A percentile compares a stretch with the other conserved stretches of the same genome.
phyloP scores from a whole-genome alignment of 2,888 invertebrate genomes.

The Aethes cnicana region DNA sequence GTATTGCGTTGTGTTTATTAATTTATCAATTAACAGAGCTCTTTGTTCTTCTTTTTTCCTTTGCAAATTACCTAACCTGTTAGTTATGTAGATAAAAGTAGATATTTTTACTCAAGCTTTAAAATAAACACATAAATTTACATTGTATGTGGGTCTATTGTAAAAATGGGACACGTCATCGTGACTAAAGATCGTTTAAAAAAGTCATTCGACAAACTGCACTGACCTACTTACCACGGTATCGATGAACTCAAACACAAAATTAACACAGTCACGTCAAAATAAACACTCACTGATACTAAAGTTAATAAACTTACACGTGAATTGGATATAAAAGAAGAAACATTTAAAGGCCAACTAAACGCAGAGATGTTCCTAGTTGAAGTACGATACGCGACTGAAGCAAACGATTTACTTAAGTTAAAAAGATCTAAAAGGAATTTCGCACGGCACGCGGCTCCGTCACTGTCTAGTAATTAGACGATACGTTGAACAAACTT shows the following conservation, averaged over 20 bases:
- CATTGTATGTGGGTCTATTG: too few relatives aligned
- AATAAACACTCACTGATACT: constrained; percentile 17
- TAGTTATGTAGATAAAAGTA: background rate
- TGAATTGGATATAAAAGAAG: constrained; percentile 1
- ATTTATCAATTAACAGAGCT: too few relatives aligned
- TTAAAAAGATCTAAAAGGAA: constrained; percentile 67
- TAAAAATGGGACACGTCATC: too few relatives aligned
- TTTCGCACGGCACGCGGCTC: constrained; percentile 68
- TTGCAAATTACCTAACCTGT: too few relatives aligned
- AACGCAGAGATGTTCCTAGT: constrained; percentile 26
- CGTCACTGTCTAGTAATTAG: constrained; percentile 70
- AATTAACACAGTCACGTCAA: constrained; percentile 28
- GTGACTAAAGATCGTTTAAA: background rate
- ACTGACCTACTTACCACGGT: constrained; percentile 27
- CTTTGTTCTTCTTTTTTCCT: too few relatives aligned
- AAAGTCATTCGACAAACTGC: constrained; percentile 4
- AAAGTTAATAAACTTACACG: constrained; percentile 17
- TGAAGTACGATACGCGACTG: constrained; percentile 47
- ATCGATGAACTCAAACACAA: constrained; percentile 26
- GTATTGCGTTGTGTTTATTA: too few relatives aligned
- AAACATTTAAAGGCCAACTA: background rate
- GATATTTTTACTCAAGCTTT: background rate
- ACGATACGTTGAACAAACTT: constrained; percentile 42
- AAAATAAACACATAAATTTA: background rate
- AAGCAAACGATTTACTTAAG: constrained; percentile 46